These are phyloP conservation scores for Scleropages formosus DNA, from an alignment of 2,797 vertebrate genomes.

Conservation along the genomic window DNA sequence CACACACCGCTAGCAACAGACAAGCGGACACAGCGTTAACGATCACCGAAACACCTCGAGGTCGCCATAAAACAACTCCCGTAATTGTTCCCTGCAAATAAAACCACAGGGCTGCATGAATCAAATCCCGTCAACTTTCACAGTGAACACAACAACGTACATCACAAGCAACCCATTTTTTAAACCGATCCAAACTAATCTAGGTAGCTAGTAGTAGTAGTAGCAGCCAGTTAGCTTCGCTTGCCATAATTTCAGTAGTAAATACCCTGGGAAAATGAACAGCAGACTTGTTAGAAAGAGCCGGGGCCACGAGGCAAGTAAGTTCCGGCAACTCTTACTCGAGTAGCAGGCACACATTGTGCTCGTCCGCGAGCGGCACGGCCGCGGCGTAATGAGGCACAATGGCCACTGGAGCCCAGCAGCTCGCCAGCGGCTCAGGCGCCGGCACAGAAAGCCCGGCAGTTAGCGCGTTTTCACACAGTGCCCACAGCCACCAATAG, in stretches of 20 bases:
- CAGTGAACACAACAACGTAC: slow-evolving; percentile 6
- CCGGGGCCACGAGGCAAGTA: too few relatives aligned
- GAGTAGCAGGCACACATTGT: too few relatives aligned
- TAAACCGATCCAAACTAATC: not conserved
- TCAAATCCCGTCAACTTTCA: slow-evolving; percentile 6
- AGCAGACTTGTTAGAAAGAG: too few relatives aligned
- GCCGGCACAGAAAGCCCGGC: slow-evolving; percentile 17
- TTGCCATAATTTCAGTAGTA: too few relatives aligned
- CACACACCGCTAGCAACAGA: slow-evolving; percentile 16
- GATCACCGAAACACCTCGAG: not conserved
- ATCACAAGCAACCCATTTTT: not conserved
- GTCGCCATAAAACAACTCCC: not conserved
- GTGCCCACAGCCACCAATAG: too few relatives aligned
- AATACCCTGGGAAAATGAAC: too few relatives aligned
- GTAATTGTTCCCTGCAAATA: not conserved
- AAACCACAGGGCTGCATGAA: slow-evolving; percentile 14
- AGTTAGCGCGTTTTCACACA: slow-evolving; percentile 13
- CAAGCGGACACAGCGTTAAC: not conserved
- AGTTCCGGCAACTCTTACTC: too few relatives aligned
- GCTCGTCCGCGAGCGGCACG: too few relatives aligned
- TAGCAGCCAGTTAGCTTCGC: too few relatives aligned
- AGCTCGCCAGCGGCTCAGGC: too few relatives aligned
- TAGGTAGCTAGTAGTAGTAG: slow-evolving; percentile 11
- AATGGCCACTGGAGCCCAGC: too few relatives aligned
- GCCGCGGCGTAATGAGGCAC: too few relatives aligned